These are phyloP conservation scores for Alligator mississippiensis DNA, from an alignment of 2,113 vertebrate species.

Conservation along the genomic window DNA sequence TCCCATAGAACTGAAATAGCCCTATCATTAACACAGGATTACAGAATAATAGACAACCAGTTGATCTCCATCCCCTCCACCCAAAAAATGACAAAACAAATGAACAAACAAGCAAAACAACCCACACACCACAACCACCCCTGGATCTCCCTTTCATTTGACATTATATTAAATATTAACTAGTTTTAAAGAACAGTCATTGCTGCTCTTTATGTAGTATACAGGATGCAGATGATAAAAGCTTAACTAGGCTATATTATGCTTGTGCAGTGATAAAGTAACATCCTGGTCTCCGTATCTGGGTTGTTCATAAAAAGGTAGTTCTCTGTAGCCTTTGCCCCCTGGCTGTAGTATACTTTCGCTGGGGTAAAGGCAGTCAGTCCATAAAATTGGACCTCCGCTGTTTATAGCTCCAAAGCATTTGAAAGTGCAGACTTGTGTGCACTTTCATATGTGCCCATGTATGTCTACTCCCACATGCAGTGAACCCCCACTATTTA, in stretches of 20 bases:
- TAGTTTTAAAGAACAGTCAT: too few species aligned
- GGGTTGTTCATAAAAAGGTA: neutral
- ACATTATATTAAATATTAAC: too few species aligned
- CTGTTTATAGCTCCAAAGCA: neutral
- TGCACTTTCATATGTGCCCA: too few species aligned
- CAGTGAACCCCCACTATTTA: neutral
- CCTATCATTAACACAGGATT: neutral
- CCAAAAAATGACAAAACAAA: too few species aligned
- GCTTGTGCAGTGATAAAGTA: neutral
- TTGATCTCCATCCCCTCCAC: neutral
- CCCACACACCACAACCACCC: too few species aligned
- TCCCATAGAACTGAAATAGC: neutral
- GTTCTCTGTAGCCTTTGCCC: neutral
- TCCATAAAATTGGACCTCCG: neutral
- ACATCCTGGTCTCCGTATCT: neutral
- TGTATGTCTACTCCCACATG: neutral
- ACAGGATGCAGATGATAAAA: neutral
- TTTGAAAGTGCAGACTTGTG: neutral
- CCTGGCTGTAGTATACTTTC: rapidly evolving
- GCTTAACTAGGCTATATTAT: neutral
- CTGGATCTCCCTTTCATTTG: too few species aligned
- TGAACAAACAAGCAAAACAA: too few species aligned
- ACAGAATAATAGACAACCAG: neutral
- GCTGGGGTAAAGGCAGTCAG: rapidly evolving
- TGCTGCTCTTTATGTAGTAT: neutral